Evolutionary conservation across 2,888 invertebrate genomes (phyloP).

Genomic region (Microctonus hyperodae): DNA sequence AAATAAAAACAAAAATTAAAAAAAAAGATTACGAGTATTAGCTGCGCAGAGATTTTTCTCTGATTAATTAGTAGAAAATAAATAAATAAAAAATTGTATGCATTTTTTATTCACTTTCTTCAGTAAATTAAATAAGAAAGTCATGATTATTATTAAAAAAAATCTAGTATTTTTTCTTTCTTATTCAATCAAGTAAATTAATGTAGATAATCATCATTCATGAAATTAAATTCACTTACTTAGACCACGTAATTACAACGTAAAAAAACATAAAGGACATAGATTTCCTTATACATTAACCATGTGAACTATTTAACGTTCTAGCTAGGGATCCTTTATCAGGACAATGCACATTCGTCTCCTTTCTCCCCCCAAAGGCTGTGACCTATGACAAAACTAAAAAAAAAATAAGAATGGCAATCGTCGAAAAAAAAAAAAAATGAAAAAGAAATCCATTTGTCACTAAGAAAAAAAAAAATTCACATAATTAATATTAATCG

Average conservation of each 20-base stretch:
- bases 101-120: not conserved
- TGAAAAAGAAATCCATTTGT: not conserved
- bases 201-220: not conserved
- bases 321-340: conserved; percentile 18
- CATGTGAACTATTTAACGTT: conserved; percentile 17
- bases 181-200: too few species aligned
- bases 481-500: conserved; percentile 29
- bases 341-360: conserved; percentile 23
- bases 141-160: conserved; percentile 6
- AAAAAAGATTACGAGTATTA: not conserved
- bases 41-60: not conserved
- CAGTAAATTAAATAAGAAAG: conserved; percentile 3
- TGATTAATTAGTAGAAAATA: not conserved
- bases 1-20: not conserved
- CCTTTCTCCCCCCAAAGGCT: conserved; percentile 46
- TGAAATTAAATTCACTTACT: not conserved
- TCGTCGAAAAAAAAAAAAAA: conserved; percentile 1
- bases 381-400: conserved; percentile 45
- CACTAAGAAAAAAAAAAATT: not conserved
- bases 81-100: not conserved
- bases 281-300: not conserved
- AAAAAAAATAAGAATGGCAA: conserved; percentile 15
- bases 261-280: not conserved
- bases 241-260: not conserved
- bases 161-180: not conserved